Conservation (phyloP, 2,113 vertebrate genomes). For the Formicarius rufipectus region DNA sequence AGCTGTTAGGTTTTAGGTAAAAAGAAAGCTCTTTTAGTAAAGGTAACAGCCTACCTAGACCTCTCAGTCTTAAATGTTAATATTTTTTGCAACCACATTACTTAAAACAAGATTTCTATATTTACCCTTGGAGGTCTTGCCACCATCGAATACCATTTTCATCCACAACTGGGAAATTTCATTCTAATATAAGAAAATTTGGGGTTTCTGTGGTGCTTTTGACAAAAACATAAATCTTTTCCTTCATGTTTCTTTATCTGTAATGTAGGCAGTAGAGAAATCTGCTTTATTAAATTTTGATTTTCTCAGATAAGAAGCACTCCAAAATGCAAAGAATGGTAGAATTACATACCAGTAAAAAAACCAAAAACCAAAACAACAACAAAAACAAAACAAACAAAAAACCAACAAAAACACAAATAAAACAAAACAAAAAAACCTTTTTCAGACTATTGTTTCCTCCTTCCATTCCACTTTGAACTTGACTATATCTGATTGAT, state of each 20-base stretch:
- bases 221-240: background rate
- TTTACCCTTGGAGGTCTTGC: background rate
- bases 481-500: background rate
- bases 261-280: background rate
- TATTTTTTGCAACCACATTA: background rate
- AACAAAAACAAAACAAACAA: too few relatives aligned
- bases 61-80: background rate
- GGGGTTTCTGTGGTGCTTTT: background rate
- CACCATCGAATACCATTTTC: background rate
- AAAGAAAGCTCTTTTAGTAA: background rate
- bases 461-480: background rate
- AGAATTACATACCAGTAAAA: background rate
- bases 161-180: background rate
- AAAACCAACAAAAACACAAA: too few relatives aligned
- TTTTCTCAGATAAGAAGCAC: background rate
- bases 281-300: background rate
- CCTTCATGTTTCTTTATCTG: accelerated
- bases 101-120: background rate
- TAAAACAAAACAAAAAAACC: background rate
- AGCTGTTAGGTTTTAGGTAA: background rate
- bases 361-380: too few relatives aligned
- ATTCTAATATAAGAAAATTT: background rate
- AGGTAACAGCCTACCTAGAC: background rate
- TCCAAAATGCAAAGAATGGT: background rate
- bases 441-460: background rate